Conservation (phyloP, 2,113 vertebrate species). For the Carassius carassius region DNA sequence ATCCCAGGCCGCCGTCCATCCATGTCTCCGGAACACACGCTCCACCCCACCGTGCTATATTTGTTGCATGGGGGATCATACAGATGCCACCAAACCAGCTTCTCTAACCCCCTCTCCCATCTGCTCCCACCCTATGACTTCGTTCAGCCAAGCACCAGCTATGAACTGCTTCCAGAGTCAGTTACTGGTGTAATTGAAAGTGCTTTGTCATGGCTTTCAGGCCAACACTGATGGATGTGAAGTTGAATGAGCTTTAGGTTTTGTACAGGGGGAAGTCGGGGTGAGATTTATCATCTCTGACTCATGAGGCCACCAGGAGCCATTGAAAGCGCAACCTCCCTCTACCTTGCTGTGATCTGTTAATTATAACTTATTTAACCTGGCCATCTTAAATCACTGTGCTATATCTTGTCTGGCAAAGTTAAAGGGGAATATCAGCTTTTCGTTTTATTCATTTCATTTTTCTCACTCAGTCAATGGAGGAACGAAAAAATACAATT, state of each 20-base stretch:
- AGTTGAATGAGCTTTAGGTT: conserved; percentile 90
- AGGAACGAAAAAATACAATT: conserved; percentile 8
- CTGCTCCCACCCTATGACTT: conserved; percentile 62
- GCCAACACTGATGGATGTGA: conserved; percentile 88
- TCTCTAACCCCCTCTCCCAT: conserved; percentile 60
- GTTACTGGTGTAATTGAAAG: conserved; percentile 84
- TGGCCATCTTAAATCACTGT: conserved; percentile 67
- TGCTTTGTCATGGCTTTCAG: conserved; percentile 88
- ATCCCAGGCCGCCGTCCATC: conserved; percentile 67
- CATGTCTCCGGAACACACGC: conserved; percentile 69
- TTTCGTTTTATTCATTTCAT: not conserved
- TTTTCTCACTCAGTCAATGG: not conserved
- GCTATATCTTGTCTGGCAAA: conserved; percentile 54
- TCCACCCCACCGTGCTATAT: conserved; percentile 30
- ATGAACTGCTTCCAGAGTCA: conserved; percentile 84
- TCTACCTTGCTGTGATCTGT: conserved; percentile 70
- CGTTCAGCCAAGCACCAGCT: conserved; percentile 69
- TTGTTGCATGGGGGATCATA: conserved; percentile 69
- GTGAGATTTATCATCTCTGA: conserved; percentile 85
- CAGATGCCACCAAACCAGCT: conserved; percentile 67
- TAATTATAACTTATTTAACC: conserved; percentile 80
- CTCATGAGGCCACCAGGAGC: conserved; percentile 81
- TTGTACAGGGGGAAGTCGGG: conserved; percentile 80
- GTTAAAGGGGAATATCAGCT: conserved; percentile 32
- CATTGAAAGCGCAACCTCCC: conserved; percentile 77